Evolutionary conservation across 2,888 invertebrate genomes (phyloP).

Genomic region (Smittia sp.): DNA sequence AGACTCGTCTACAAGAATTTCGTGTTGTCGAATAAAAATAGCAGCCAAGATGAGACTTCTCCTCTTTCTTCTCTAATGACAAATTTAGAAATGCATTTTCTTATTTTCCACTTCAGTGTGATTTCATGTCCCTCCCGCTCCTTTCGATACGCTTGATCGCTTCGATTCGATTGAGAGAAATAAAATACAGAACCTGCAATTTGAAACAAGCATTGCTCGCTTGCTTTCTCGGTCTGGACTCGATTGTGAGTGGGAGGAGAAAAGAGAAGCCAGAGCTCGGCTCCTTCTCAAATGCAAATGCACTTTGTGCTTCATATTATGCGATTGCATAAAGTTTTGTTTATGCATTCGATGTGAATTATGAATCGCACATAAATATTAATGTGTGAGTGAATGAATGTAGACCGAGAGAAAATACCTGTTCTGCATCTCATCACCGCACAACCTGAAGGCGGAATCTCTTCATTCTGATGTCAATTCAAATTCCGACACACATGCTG

Average conservation of each 20-base stretch:
- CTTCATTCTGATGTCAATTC: constrained; percentile 18
- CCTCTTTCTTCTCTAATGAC: background rate
- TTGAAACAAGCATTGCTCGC: background rate
- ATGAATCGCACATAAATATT: constrained; percentile 18
- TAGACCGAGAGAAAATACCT: constrained; percentile 3
- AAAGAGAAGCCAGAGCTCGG: background rate
- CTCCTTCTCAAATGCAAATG: background rate
- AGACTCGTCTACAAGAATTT: constrained; percentile 13
- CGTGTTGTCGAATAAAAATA: constrained; percentile 5
- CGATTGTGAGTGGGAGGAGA: too few relatives aligned
- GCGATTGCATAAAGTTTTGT: constrained; percentile 4
- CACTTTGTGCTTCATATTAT: background rate
- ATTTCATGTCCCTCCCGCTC: background rate
- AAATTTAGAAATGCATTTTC: constrained; percentile 32
- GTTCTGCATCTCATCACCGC: constrained; percentile 7
- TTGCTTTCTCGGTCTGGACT: too few relatives aligned
- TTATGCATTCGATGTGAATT: background rate
- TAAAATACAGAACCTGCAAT: background rate
- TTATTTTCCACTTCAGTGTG: background rate
- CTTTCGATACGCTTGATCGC: background rate
- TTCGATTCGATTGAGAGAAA: background rate
- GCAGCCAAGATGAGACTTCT: constrained; percentile 10
- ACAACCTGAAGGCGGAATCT: background rate
- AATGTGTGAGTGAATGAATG: constrained; percentile 21
- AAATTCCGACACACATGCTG: background rate